Evolutionary conservation across 1,140 invertebrate species (phyloP).

Genomic region (Chionoecetes opilio): DNA sequence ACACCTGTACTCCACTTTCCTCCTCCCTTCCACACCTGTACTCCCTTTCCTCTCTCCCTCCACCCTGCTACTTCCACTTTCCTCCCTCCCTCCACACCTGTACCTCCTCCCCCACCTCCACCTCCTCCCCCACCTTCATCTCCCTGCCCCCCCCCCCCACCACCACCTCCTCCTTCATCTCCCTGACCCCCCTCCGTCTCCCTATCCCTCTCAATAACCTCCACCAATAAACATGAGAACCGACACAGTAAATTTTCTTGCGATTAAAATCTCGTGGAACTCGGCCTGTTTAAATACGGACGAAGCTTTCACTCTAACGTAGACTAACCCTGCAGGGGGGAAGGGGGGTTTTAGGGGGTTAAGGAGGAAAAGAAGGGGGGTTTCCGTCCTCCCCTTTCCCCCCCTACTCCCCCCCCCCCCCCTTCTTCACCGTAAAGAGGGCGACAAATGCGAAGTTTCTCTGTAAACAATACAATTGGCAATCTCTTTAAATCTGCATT

Average conservation of each 20-base stretch:
- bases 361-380: too few relatives aligned
- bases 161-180: too few relatives aligned
- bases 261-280: too few relatives aligned
- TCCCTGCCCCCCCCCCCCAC: neutral
- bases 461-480: conserved; percentile 50
- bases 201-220: neutral
- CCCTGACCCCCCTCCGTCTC: neutral
- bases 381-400: neutral
- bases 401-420: neutral
- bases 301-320: too few relatives aligned
- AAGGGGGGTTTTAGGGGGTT: too few relatives aligned
- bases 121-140: neutral
- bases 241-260: too few relatives aligned
- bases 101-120: neutral
- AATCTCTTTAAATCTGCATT: conserved; percentile 49
- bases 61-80: neutral
- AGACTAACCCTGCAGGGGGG: too few relatives aligned
- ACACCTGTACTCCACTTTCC: neutral
- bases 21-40: neutral
- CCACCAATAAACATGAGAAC: neutral
- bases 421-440: conserved; percentile 1
- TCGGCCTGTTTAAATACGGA: too few relatives aligned
- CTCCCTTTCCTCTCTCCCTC: neutral
- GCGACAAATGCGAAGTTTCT: conserved; percentile 22
- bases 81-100: neutral